Evolutionary conservation across 2,888 invertebrate species (phyloP).

Genomic region (Cheilosia vulpina): DNA sequence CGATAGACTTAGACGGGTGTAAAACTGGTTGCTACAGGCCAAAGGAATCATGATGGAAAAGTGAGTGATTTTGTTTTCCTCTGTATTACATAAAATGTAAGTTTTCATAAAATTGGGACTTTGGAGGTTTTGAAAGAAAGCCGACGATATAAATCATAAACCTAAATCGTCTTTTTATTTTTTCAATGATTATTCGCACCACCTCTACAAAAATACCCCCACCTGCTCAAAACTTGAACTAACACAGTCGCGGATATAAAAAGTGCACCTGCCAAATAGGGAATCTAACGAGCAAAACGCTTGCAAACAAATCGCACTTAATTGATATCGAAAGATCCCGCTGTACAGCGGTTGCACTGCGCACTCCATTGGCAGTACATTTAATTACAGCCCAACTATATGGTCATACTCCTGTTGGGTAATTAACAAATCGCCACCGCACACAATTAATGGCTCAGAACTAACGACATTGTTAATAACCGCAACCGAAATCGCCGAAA

Average conservation of each 20-base stretch:
- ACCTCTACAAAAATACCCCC: no score
- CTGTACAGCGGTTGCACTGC: background rate
- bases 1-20: no score
- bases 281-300: background rate
- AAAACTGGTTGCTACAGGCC: no score
- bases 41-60: no score
- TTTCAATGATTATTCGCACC: no score
- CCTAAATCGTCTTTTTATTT: no score
- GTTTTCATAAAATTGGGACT: no score
- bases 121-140: no score
- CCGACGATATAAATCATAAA: no score
- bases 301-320: slow-evolving; percentile 42
- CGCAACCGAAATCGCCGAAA: slow-evolving; percentile 47
- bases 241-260: background rate
- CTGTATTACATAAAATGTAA: no score
- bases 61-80: no score
- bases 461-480: slow-evolving; percentile 65
- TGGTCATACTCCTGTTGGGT: slow-evolving; percentile 39
- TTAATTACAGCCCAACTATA: slow-evolving; percentile 48
- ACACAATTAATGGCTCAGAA: slow-evolving; percentile 65
- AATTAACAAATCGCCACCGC: slow-evolving; percentile 70
- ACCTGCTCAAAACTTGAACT: no score
- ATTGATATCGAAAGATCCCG: slow-evolving; percentile 25
- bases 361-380: slow-evolving; percentile 12
- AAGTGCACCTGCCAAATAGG: slow-evolving; percentile 18